phyloP scores from a whole-genome alignment of 2,888 invertebrate genomes.

The Lucinisca nassula region DNA sequence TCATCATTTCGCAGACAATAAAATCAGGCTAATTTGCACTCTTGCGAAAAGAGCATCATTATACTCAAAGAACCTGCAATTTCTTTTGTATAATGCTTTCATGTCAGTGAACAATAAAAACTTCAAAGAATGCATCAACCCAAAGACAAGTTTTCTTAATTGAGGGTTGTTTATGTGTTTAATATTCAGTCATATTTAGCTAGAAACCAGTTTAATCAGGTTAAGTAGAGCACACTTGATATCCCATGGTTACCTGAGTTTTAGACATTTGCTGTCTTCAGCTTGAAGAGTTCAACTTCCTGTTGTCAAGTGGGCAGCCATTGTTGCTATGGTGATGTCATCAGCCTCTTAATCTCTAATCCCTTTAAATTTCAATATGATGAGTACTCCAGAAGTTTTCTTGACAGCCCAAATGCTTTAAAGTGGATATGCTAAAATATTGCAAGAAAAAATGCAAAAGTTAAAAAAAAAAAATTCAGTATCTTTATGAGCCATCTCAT shows the following conservation, averaged over 20 bases:
- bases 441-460: no score
- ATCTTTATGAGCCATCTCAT: no score
- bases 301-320: constrained; percentile 61
- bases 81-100: constrained; percentile 19
- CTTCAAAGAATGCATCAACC: constrained; percentile 37
- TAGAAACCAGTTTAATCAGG: background rate
- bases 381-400: no score
- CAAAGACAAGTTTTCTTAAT: constrained; percentile 16
- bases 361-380: background rate
- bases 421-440: no score
- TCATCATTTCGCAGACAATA: background rate
- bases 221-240: constrained; percentile 28
- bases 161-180: constrained; percentile 1
- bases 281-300: constrained; percentile 65
- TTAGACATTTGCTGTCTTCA: constrained; percentile 18
- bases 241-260: constrained; percentile 48
- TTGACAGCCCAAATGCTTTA: no score
- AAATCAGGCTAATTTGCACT: constrained; percentile 1
- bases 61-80: background rate
- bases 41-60: background rate
- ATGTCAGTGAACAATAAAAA: constrained; percentile 57
- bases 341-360: constrained; percentile 24
- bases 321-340: constrained; percentile 72
- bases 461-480: no score
- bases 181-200: background rate